These are phyloP conservation scores for Hydrophis major DNA, from an alignment of 2,797 vertebrate species.

Conservation along the genomic window DNA sequence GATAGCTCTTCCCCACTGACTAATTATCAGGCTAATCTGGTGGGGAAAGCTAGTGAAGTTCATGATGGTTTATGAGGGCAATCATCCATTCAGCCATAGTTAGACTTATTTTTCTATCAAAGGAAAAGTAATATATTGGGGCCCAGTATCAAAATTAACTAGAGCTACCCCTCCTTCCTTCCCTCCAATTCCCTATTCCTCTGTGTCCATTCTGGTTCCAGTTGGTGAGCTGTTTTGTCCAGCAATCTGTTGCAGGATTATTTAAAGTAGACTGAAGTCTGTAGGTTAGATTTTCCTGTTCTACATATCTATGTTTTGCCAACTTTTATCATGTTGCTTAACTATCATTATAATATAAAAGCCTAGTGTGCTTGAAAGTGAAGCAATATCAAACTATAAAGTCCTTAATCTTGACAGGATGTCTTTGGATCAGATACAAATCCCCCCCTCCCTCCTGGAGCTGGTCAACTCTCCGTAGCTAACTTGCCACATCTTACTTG, in stretches of 20 bases:
- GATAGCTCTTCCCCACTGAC: not conserved
- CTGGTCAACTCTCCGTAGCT: not conserved
- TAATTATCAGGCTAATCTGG: not conserved
- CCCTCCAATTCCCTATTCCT: not conserved
- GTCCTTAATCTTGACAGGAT: not conserved
- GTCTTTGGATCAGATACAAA: not conserved
- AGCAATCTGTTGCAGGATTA: not conserved
- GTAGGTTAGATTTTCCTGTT: not conserved
- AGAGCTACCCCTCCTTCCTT: not conserved
- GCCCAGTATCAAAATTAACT: not conserved
- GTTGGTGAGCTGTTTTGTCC: not conserved
- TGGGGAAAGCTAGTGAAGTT: not conserved
- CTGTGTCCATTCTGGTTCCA: not conserved
- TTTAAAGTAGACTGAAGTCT: not conserved
- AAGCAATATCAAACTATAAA: not conserved
- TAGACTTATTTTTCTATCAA: not conserved
- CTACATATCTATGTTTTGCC: not conserved
- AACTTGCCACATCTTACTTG: not conserved
- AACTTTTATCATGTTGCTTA: not conserved
- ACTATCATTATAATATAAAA: not conserved
- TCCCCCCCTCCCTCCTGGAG: not conserved
- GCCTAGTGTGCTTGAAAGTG: not conserved
- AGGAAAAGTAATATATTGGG: not conserved
- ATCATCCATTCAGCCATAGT: not conserved
- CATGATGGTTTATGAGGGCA: not conserved